Base-by-base conservation (phyloP, 2,888 invertebrate species). In the Rhagophthalmus giganteus region DNA sequence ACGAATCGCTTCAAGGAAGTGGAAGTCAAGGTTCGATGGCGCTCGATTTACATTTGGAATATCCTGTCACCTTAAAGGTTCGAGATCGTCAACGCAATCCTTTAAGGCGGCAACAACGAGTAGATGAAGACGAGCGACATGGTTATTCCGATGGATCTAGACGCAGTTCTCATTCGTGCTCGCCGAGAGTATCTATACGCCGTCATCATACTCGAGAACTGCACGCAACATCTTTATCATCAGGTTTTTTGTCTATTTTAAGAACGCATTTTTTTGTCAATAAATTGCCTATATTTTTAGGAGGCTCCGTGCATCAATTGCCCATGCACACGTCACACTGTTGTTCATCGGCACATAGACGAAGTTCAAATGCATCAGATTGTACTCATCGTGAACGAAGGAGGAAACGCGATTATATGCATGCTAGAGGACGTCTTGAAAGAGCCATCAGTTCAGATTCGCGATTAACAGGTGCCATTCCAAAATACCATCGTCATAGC, bases 61-160 rank as follows among this genome's bases (percentile, higher is more conserved):
- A 79, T 60, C 80, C 83, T 7, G 79, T 84, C 11, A 84, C 75
- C 11, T 67, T 80, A 49, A 72, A 74, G 50, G 75, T 80, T 11
- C 69, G 74, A 72, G 84, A 74, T 76, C 81, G 84, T 1, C 83
- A 87, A 34, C 79, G 88, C 30, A 88, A 89, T 66, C 84, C 88
- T 34, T 78, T 92, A 30, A 79, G 85, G 5, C 76, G 91, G 4
- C 92, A 92, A 67, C 83, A 86, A 57, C 85, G 87, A 33, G 83
- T 90, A 24, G 84, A 86, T 57, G 88, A 88, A 60, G 82, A 85
- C 28, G 81, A 85, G 41, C 81, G 81, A 41, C 71, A 67, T 35
- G 64, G 62, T 11, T 50, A 57, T 16, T 46, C 37, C 4, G 44
- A 48, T 12, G 10, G 20, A n/a, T 65, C 66, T 2, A 59, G 74